Base-by-base conservation (phyloP, 2,888 invertebrate genomes). In the Mythimna loreyi region DNA sequence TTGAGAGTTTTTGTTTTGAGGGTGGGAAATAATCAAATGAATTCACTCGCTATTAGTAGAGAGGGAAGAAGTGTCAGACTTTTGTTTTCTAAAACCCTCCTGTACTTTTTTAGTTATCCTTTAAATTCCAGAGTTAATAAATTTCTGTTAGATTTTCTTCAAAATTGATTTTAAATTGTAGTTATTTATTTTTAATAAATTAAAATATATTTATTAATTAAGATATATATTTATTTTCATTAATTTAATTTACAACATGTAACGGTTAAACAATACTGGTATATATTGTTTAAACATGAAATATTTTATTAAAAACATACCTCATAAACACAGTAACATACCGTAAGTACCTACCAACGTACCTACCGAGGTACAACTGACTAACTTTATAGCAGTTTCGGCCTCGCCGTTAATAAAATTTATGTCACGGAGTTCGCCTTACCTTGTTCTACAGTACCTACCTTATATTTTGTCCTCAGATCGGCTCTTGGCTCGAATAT, bases 401-500 rank as follows among this genome's bases (percentile, higher is more conserved):
- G 52, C 60, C 81, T 77, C 55, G 67, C 7, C 40, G 45, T 28
- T 74, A 71, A 82, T 76, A 55, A 82, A 80, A 82, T 82, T 67
- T 66, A 72, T 83, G 76, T 83, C 74, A 80, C 67, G 75, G 70
- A 55, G 52, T 59, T 75, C 67, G 53, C 23, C 50, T 75, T 80
- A 62, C 77, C 82, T 82, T 82, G 78, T 61, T 49, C 81, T 75
- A 72, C 56, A 77, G 50, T 47, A 55, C 45, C 50, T 47, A 55
- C 45, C 50, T 65, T 71, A 63, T 9, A 21, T 64, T 69, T 77
- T 80, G 61, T 64, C 57, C 64, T 67, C 89, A 98, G 98, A 92
- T 98, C 98, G 68, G 98, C 98, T 0, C 96, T 99, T 72, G 98
- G 98, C 53, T 98, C 98, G 53, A 99, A 99, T 90, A 98, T 99